These are phyloP conservation scores for Pelosia muscerda DNA, from an alignment of 2,888 invertebrate species.

Conservation along the genomic window DNA sequence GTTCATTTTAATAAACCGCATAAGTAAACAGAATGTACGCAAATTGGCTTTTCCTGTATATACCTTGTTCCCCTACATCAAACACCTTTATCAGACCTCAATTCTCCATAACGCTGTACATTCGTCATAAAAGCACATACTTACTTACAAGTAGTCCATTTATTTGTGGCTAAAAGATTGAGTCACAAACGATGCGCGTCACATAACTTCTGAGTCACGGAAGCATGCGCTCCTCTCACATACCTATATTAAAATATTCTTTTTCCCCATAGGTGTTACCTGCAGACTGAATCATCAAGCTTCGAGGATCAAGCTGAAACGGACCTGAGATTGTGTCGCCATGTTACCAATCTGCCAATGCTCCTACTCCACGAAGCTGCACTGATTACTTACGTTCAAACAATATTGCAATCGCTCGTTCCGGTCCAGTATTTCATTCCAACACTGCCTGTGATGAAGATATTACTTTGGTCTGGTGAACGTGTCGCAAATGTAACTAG, in stretches of 20 bases:
- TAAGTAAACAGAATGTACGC: background rate
- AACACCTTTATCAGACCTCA: slow-evolving; percentile 3
- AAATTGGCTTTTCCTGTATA: slow-evolving; percentile 5
- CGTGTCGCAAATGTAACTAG: slow-evolving; percentile 71
- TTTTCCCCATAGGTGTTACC: slow-evolving; percentile 76
- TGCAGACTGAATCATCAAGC: slow-evolving; percentile 70
- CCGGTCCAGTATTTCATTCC: slow-evolving; percentile 71
- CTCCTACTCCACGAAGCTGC: slow-evolving; percentile 17
- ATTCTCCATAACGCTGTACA: slow-evolving; percentile 36
- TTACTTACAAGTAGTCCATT: slow-evolving; percentile 28
- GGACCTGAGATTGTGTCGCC: slow-evolving; percentile 43
- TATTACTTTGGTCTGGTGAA: slow-evolving; percentile 81
- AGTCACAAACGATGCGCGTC: slow-evolving; percentile 64
- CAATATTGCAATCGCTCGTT: slow-evolving; percentile 33
- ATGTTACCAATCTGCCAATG: slow-evolving; percentile 22
- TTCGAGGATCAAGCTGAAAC: slow-evolving; percentile 51
- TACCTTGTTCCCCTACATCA: background rate
- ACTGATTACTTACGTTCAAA: slow-evolving; percentile 33
- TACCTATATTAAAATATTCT: slow-evolving; percentile 53
- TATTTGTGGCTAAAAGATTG: slow-evolving; percentile 70
- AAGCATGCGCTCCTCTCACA: slow-evolving; percentile 65
- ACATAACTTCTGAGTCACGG: slow-evolving; percentile 58
- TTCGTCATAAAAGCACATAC: slow-evolving; percentile 51
- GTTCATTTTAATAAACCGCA: background rate
- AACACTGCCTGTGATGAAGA: slow-evolving; percentile 81